Conservation (phyloP, 1,140 invertebrate genomes). For the Drosophila auraria region DNA sequence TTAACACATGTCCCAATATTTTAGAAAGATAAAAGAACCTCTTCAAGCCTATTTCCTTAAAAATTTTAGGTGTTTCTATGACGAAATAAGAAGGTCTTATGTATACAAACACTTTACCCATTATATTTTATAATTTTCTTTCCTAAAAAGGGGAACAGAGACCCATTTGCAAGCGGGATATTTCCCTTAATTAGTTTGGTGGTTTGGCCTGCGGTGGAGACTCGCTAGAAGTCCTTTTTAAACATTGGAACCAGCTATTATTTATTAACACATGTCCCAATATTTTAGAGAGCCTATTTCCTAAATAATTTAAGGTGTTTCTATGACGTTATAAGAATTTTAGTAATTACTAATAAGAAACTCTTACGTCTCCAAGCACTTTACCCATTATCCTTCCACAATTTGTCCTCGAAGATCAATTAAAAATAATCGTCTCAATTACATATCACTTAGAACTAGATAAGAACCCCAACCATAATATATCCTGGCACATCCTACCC, state of each 20-base stretch:
- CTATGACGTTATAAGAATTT: neutral
- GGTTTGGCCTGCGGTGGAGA: constrained; percentile 15
- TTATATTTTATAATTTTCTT: neutral
- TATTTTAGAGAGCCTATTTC: neutral
- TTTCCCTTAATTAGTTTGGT: constrained; percentile 36
- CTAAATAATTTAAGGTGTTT: too few relatives aligned
- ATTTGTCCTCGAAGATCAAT: neutral
- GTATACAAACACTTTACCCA: too few relatives aligned
- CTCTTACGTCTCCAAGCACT: too few relatives aligned
- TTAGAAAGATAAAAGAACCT: neutral
- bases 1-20: constrained; percentile 13
- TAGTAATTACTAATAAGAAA: neutral
- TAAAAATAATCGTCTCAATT: neutral
- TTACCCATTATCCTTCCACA: too few relatives aligned
- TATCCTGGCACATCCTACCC: neutral
- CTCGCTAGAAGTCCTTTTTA: neutral
- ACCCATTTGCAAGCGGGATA: constrained; percentile 4
- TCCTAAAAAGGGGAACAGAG: neutral
- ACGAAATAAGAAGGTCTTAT: too few relatives aligned
- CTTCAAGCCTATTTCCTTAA: neutral
- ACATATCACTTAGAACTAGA: neutral
- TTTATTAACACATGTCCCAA: constrained; percentile 11
- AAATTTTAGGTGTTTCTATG: too few relatives aligned
- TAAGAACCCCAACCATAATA: neutral
- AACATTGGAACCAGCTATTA: neutral